These are phyloP conservation scores for Aspiorhynchus laticeps DNA, from an alignment of 2,113 vertebrate species.

Conservation along the genomic window DNA sequence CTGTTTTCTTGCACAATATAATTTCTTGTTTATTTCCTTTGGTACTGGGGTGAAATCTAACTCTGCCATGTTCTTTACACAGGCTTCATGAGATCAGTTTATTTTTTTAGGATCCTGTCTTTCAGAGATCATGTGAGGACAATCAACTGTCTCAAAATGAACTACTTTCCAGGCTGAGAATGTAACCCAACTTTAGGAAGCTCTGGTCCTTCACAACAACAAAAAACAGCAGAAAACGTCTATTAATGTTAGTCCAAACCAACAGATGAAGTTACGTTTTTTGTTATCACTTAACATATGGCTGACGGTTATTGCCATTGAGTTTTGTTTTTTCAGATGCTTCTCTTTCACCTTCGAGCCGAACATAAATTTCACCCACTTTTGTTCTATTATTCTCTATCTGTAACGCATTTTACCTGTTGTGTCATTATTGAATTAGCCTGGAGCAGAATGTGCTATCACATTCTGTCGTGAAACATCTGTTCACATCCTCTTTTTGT, in stretches of 20 bases:
- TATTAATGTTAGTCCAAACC: not conserved
- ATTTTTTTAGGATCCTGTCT: not conserved
- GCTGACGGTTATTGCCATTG: not conserved
- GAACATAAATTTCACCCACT: not conserved
- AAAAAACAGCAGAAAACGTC: not conserved
- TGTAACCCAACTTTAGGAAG: not conserved
- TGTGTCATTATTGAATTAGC: conserved; percentile 25
- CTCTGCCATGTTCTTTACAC: no score
- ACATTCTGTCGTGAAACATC: conserved; percentile 19
- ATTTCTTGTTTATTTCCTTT: no score
- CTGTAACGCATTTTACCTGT: conserved; percentile 4
- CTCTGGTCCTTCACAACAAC: not conserved
- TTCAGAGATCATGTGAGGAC: not conserved
- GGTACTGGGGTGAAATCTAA: no score
- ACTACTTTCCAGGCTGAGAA: not conserved
- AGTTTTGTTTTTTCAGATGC: not conserved
- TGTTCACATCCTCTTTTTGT: not conserved
- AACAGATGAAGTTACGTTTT: not conserved
- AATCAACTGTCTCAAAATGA: not conserved
- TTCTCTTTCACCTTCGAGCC: conserved; percentile 3
- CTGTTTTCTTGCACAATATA: no score
- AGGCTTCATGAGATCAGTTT: no score
- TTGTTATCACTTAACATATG: not conserved
- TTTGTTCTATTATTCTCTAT: conserved; percentile 16
- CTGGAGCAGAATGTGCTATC: conserved; percentile 29